Percentiles rank a stretch among this genome's conserved stretches.
Evolutionary conservation across 2,113 vertebrate genomes (phyloP).

Genomic region (Numenius arquata): DNA sequence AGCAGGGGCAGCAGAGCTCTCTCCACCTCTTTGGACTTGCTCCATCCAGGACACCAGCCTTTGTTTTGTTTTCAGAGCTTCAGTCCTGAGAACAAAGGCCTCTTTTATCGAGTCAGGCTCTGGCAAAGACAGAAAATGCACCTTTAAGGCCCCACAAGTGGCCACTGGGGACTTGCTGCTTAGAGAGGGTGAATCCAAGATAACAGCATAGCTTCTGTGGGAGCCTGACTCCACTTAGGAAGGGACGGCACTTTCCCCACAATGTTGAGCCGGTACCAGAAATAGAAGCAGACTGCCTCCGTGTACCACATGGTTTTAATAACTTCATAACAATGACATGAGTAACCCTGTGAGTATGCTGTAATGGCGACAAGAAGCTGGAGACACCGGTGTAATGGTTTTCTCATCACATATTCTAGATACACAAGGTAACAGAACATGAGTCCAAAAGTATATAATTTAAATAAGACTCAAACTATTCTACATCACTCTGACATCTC

Average conservation of each 20-base stretch:
- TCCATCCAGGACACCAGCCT: neutral
- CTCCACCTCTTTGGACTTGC: neutral
- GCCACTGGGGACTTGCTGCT: neutral
- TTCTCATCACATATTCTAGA: neutral
- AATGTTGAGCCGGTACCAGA: neutral
- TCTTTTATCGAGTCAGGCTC: neutral
- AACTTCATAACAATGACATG: slow-evolving; percentile 26
- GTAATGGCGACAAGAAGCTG: neutral
- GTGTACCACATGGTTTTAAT: neutral
- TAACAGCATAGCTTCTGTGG: neutral
- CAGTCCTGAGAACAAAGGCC: neutral
- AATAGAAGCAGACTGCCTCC: slow-evolving; percentile 16
- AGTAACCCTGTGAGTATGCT: neutral
- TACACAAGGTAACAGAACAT: neutral
- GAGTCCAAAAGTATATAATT: neutral
- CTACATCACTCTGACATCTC: neutral
- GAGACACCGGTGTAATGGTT: neutral
- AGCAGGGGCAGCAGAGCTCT: neutral
- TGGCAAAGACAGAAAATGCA: neutral
- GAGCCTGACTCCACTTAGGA: neutral
- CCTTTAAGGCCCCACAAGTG: neutral
- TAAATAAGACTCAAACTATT: neutral
- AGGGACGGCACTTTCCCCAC: neutral
- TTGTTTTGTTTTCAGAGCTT: neutral
- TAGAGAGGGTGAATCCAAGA: neutral